Percentiles rank a stretch among this genome's conserved stretches.
These are phyloP conservation scores for Cryptoblepharus egeriae DNA, from an alignment of 2,797 vertebrate species.

Conservation along the genomic window DNA sequence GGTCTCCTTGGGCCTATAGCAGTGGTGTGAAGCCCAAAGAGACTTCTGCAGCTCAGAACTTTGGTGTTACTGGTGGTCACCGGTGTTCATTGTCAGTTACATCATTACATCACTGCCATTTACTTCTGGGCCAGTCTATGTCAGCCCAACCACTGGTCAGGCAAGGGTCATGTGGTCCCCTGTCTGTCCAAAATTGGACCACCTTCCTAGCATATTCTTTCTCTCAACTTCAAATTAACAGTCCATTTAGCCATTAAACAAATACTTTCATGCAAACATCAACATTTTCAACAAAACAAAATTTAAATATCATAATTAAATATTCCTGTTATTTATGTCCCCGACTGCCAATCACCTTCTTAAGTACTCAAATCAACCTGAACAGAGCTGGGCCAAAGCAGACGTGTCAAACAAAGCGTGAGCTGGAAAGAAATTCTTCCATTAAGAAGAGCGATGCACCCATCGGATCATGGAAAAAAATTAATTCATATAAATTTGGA, in stretches of 20 bases:
- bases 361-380: slow-evolving; percentile 41
- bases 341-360: slow-evolving; percentile 32
- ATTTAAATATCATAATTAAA: slow-evolving; percentile 31
- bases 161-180: too few relatives aligned
- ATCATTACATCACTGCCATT: too few relatives aligned
- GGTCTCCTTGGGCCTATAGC: too few relatives aligned
- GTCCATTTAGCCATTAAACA: neutral
- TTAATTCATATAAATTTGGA: slow-evolving; percentile 63
- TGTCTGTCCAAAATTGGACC: too few relatives aligned
- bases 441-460: slow-evolving; percentile 54
- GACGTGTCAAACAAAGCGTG: slow-evolving; percentile 52
- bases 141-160: too few relatives aligned
- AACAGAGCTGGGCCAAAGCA: slow-evolving; percentile 49
- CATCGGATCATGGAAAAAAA: slow-evolving; percentile 60
- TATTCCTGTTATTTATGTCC: slow-evolving; percentile 45
- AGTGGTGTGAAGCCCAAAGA: too few relatives aligned
- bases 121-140: too few relatives aligned
- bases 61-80: too few relatives aligned
- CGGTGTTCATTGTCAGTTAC: too few relatives aligned
- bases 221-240: neutral
- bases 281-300: slow-evolving; percentile 45
- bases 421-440: slow-evolving; percentile 63
- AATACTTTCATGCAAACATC: slow-evolving; percentile 14
- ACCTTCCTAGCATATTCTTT: too few relatives aligned
- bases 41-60: too few relatives aligned